Evolutionary conservation across 1,140 invertebrate species (phyloP).

Genomic region (Temnothorax nylanderi): DNA sequence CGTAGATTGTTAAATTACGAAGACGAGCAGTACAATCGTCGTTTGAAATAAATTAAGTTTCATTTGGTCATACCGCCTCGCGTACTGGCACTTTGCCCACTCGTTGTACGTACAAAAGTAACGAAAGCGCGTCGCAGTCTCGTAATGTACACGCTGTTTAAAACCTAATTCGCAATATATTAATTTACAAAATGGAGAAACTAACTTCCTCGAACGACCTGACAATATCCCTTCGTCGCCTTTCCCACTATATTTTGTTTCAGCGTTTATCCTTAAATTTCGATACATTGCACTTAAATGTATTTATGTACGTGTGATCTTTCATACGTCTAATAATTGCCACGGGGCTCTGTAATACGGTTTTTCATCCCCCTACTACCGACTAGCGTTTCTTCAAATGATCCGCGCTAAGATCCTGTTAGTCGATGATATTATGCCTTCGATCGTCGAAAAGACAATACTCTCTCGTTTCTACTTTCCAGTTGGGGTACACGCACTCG

Average conservation of each 20-base stretch:
- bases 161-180: conserved; percentile 28
- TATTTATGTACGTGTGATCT: conserved; percentile 30
- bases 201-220: background rate
- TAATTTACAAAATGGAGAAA: conserved; percentile 41
- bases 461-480: background rate
- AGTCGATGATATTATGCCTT: conserved; percentile 29
- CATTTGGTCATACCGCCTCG: conserved; percentile 22
- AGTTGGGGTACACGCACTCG: conserved; percentile 33
- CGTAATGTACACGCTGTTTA: conserved; percentile 21
- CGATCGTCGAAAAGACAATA: conserved; percentile 5
- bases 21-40: background rate
- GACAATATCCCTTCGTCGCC: conserved; percentile 9
- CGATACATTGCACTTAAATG: conserved; percentile 59
- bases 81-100: conserved; percentile 8
- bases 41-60: conserved; percentile 43
- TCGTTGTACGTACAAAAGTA: conserved; percentile 72
- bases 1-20: conserved; percentile 27
- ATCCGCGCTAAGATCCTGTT: conserved; percentile 29
- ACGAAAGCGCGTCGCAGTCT: conserved; percentile 47
- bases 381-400: background rate
- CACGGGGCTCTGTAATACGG: background rate
- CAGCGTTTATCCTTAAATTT: conserved; percentile 50
- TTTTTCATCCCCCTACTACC: background rate
- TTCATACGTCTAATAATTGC: conserved; percentile 35
- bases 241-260: background rate